Evolutionary conservation across 1,140 invertebrate genomes (phyloP).

Genomic region (Leptinotarsa defecta): DNA sequence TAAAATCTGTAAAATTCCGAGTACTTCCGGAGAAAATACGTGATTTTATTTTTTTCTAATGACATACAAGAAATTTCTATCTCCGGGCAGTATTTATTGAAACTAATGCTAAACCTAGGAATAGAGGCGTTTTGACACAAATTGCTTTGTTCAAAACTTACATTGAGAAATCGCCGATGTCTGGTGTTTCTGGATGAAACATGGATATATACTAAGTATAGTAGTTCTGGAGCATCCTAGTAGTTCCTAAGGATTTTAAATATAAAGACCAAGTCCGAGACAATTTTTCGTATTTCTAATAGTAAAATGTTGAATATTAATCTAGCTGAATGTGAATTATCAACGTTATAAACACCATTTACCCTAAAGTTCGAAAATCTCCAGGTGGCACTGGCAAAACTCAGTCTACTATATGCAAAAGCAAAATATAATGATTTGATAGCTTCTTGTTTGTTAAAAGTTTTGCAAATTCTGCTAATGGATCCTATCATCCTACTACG

Average conservation of each 20-base stretch:
- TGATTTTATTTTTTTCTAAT: neutral
- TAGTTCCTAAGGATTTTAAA: neutral
- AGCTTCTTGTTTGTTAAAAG: too few relatives aligned
- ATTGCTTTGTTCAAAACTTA: neutral
- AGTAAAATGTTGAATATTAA: neutral
- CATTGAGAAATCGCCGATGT: neutral
- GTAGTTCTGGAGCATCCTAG: neutral
- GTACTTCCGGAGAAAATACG: too few relatives aligned
- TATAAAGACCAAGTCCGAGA: neutral
- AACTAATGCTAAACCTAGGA: neutral
- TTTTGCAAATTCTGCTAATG: too few relatives aligned
- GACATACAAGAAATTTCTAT: neutral
- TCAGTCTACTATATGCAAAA: neutral
- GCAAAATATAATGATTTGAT: too few relatives aligned
- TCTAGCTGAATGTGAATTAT: neutral
- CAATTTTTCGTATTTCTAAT: neutral
- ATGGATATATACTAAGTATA: neutral
- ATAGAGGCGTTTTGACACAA: neutral
- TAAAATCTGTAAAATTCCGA: too few relatives aligned
- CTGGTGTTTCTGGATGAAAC: neutral
- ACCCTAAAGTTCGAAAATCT: neutral
- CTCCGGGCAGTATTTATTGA: neutral
- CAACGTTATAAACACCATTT: neutral
- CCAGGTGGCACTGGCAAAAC: neutral
- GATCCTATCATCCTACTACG: too few relatives aligned